phyloP scores from a whole-genome alignment of 2,888 invertebrate species.

The Myopa testacea region DNA sequence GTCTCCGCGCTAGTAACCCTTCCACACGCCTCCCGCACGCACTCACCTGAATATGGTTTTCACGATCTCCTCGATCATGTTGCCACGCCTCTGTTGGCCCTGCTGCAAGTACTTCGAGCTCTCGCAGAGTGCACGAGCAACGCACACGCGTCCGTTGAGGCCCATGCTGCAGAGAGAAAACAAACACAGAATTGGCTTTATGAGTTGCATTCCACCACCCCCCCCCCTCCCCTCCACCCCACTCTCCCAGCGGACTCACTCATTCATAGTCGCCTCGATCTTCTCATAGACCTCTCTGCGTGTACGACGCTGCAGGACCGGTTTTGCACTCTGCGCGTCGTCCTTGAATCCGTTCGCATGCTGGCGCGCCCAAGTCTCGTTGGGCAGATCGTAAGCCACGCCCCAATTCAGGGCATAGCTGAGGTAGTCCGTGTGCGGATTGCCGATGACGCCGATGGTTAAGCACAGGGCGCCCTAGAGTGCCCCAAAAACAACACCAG shows the following conservation, averaged over 20 bases:
- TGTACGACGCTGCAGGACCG: conserved; percentile 70
- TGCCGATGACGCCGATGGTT: conserved; percentile 73
- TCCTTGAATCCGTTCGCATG: conserved; percentile 59
- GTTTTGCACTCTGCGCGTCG: conserved; percentile 52
- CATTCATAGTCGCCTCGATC: conserved; percentile 76
- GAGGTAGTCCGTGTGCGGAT: conserved; percentile 72
- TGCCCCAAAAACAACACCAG: not conserved
- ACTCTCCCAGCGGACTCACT: conserved; percentile 69
- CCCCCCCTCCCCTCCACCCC: not conserved
- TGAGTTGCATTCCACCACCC: not conserved
- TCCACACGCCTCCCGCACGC: not conserved
- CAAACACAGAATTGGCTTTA: not conserved
- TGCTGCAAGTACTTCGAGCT: conserved; percentile 72
- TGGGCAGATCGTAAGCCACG: conserved; percentile 75
- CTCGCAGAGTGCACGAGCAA: conserved; percentile 80
- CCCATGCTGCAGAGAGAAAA: conserved; percentile 75
- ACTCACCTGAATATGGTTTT: conserved; percentile 77
- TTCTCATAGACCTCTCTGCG: conserved; percentile 78
- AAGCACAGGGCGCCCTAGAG: conserved; percentile 72
- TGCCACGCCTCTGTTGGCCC: conserved; percentile 71
- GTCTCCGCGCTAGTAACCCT: not conserved
- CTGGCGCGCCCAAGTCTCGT: conserved; percentile 71
- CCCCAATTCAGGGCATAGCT: conserved; percentile 79
- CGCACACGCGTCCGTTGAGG: conserved; percentile 78
- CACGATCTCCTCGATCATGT: conserved; percentile 78